Percentiles rank a stretch among this genome's conserved stretches.
Evolutionary conservation across 2,888 invertebrate species (phyloP).

Genomic region (Cynaeus angustus): DNA sequence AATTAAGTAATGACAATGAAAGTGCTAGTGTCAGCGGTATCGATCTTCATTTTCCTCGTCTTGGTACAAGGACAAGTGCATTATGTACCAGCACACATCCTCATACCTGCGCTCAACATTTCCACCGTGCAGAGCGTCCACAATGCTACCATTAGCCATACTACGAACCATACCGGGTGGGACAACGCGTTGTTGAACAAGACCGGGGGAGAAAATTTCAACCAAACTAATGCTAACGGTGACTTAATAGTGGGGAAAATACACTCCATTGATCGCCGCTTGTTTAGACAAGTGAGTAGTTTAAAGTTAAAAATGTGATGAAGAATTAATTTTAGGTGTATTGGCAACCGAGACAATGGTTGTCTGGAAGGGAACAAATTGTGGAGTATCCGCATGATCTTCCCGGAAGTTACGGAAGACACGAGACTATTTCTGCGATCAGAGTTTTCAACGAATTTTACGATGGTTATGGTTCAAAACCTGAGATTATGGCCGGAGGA

Average conservation of each 20-base stretch:
- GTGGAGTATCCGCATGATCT: conserved; percentile 64
- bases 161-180: conserved; percentile 17
- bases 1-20: conserved; percentile 22
- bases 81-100: conserved; percentile 59
- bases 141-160: conserved; percentile 3
- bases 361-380: conserved; percentile 60
- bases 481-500: conserved; percentile 63
- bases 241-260: conserved; percentile 36
- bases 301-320: background rate
- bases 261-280: conserved; percentile 16
- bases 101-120: conserved; percentile 58
- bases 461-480: conserved; percentile 64
- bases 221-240: conserved; percentile 28
- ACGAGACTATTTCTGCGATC: conserved; percentile 65
- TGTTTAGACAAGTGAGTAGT: conserved; percentile 31
- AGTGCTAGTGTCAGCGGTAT: conserved; percentile 12
- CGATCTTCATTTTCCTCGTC: background rate
- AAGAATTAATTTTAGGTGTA: conserved; percentile 58
- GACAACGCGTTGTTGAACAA: conserved; percentile 25
- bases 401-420: conserved; percentile 62
- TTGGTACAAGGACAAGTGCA: conserved; percentile 51
- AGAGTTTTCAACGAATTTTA: conserved; percentile 65
- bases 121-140: conserved; percentile 20
- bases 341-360: conserved; percentile 63
- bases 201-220: conserved; percentile 3